Evolutionary conservation across 2,113 vertebrate species (phyloP).

Genomic region (Pygoscelis adeliae): DNA sequence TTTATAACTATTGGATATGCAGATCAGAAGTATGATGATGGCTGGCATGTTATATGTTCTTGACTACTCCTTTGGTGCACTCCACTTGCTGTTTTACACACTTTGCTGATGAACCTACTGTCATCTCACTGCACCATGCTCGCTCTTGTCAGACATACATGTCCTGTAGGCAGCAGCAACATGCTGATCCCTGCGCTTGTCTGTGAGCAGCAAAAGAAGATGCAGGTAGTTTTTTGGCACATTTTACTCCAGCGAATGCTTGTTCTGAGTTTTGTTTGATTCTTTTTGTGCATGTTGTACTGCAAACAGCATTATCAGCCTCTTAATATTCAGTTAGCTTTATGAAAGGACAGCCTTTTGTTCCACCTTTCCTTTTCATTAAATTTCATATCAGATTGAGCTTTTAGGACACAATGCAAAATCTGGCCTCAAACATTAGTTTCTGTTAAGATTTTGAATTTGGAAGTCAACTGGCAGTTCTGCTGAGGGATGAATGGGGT

Average conservation of each 20-base stretch:
- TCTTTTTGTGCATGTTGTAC: not conserved
- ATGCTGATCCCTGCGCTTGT: not conserved
- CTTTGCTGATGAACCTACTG: not conserved
- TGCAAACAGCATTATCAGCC: not conserved
- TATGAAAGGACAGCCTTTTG: not conserved
- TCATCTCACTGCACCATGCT: not conserved
- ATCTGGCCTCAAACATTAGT: not conserved
- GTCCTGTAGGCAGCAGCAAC: not conserved
- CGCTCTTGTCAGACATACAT: not conserved
- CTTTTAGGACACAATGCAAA: not conserved
- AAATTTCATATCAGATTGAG: constrained; percentile 10
- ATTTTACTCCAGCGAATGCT: not conserved
- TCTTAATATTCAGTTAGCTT: not conserved
- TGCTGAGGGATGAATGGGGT: not conserved
- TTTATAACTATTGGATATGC: not conserved
- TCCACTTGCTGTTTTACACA: not conserved
- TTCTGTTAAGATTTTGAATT: constrained; percentile 7
- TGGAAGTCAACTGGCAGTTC: not conserved
- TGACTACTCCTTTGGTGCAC: not conserved
- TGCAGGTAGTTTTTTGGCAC: not conserved
- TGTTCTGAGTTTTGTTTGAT: not conserved
- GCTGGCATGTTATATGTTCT: not conserved
- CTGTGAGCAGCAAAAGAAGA: not conserved
- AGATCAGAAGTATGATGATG: not conserved
- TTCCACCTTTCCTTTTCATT: constrained; percentile 8